Percentiles rank a stretch among this genome's conserved stretches.
phyloP scores from a whole-genome alignment of 2,888 invertebrate species.

The Reticulitermes lucifugus region DNA sequence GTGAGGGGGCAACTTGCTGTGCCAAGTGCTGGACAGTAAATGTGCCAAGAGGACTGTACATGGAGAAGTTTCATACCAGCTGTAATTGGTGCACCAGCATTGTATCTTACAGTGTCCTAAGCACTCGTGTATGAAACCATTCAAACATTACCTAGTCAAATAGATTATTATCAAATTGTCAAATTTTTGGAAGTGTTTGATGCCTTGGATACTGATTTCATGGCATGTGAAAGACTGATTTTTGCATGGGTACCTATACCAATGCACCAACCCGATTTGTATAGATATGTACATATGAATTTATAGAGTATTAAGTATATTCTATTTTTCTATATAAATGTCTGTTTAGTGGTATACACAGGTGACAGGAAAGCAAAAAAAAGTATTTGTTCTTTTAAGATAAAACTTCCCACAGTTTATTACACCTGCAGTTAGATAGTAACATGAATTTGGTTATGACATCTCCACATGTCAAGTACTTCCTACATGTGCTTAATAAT shows the following conservation, averaged over 20 bases:
- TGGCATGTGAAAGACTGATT: slow-evolving; percentile 25
- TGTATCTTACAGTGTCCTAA: not conserved
- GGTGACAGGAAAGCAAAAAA: not conserved
- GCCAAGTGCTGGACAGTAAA: slow-evolving; percentile 19
- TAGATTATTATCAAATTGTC: not conserved
- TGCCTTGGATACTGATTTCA: slow-evolving; percentile 7
- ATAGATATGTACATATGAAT: slow-evolving; percentile 17
- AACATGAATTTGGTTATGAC: not conserved
- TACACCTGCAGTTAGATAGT: not conserved
- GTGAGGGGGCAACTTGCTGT: slow-evolving; percentile 27
- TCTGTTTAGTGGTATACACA: not conserved
- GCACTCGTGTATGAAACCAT: slow-evolving; percentile 17
- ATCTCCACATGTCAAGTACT: not conserved
- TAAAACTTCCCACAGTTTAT: not conserved
- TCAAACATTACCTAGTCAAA: slow-evolving; percentile 3
- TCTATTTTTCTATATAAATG: slow-evolving; percentile 41
- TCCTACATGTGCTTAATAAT: not conserved
- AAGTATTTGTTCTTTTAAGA: not conserved
- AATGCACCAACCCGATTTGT: slow-evolving; percentile 25
- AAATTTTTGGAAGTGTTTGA: slow-evolving; percentile 10
- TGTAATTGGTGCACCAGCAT: not conserved
- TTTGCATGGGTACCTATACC: slow-evolving; percentile 7
- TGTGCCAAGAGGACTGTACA: not conserved
- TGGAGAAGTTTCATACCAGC: not conserved
- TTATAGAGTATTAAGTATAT: slow-evolving; percentile 22